Base-by-base conservation (phyloP, 2,888 invertebrate species). In the Conops quadrifasciatus region DNA sequence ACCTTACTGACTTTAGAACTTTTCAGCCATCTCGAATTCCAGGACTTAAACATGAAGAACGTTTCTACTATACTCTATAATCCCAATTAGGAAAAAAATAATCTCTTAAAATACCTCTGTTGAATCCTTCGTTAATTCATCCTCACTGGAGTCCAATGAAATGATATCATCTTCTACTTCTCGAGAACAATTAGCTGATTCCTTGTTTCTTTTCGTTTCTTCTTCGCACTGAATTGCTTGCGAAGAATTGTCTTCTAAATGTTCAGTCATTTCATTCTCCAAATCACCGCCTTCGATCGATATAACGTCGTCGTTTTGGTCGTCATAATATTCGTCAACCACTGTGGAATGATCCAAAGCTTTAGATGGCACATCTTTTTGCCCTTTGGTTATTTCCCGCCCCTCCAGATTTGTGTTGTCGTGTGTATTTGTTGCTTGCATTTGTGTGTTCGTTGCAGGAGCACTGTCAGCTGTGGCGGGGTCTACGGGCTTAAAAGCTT, bases 1-100 rank as follows among this genome's bases (percentile, higher is more conserved):
- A 90, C 89, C 76, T 83, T 88, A 78, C 88, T 89, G 0, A 90
- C 90, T 82, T 90, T 90, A 16, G 85, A 87, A 74, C 90, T 90
- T 15, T 86, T 88, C 59, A 90, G 82, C 80, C 90, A 90, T 60
- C 90, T 85, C 58, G 88, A 87, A 78, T 88, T 89, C 90, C 90
- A 90, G 0, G 90, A 89, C 84, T 85, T 53, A 56, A 19, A 19
- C 5, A 68, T 53, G 49, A 24, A 45, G 30, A 36, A 36, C 9
- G 9, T 36, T 36, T 9, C 36, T 36, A 36, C 36, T 7, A 7
- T 4, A 36, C 9, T 36, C 36, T 36, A 36, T 36, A 36, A 36
- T 36, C 9, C 9, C 36, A 5, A 36, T 11, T 47, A 5, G 13
- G 16, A 11, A 64, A 63, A 36, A 11, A 9, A n/a, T 21, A 63